A percentile compares a stretch with the other conserved stretches of the same genome.
Conservation (phyloP, 2,113 vertebrate genomes). For the Phasianus colchicus region DNA sequence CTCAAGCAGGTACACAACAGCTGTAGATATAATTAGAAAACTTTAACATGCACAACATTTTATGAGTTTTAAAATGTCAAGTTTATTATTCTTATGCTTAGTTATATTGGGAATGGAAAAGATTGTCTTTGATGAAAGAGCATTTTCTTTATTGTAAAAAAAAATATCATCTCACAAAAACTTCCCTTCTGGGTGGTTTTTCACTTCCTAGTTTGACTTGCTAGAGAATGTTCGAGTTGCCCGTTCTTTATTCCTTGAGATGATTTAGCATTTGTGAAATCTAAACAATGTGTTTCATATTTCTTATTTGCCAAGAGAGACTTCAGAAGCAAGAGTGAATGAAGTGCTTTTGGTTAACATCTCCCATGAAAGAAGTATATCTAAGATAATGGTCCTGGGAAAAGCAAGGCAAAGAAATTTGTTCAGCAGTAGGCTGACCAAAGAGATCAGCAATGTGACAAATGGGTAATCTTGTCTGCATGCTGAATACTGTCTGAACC, state of each 20-base stretch:
- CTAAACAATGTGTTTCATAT: constrained; percentile 57
- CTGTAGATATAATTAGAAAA: neutral
- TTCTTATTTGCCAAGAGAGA: constrained; percentile 45
- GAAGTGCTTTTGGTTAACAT: constrained; percentile 50
- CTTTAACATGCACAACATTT: neutral
- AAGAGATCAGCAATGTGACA: constrained; percentile 10
- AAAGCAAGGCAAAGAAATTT: constrained; percentile 47
- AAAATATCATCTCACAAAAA: neutral
- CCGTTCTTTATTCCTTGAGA: neutral
- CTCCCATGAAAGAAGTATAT: constrained; percentile 54
- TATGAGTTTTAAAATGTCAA: neutral
- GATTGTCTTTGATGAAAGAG: neutral
- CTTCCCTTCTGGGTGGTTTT: constrained; percentile 44
- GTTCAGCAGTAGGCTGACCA: constrained; percentile 17
- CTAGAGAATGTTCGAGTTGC: neutral
- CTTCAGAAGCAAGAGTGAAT: constrained; percentile 35
- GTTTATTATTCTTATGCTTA: neutral
- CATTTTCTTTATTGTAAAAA: neutral
- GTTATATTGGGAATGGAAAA: neutral
- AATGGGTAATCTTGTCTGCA: constrained; percentile 32
- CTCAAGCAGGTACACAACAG: neutral
- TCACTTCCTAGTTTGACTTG: neutral
- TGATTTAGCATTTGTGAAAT: constrained; percentile 58
- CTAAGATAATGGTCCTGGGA: constrained; percentile 36
- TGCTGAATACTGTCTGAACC: neutral